phyloP scores from a whole-genome alignment of 2,888 invertebrate species.

The Dryomyza anilis region DNA sequence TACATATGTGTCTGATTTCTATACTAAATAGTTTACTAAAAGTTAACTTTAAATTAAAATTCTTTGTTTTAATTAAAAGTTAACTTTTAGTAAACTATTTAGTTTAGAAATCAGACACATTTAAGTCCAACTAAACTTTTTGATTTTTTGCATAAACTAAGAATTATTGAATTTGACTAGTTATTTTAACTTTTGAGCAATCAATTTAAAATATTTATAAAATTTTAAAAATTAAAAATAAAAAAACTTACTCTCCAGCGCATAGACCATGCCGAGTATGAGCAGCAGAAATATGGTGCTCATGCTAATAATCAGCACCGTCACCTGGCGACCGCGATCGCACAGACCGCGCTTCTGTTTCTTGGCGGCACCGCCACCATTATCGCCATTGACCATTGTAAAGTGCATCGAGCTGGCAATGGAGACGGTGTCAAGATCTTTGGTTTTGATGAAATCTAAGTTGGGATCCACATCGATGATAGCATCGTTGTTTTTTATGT shows the following conservation, averaged over 20 bases:
- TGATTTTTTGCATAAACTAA: too few relatives aligned
- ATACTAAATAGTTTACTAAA: too few relatives aligned
- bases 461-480: slow-evolving; percentile 57
- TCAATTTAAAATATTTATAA: not conserved
- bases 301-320: slow-evolving; percentile 82
- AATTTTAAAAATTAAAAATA: not conserved
- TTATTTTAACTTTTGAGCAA: too few relatives aligned
- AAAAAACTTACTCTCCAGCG: slow-evolving; percentile 78
- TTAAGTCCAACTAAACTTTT: too few relatives aligned
- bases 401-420: slow-evolving; percentile 87
- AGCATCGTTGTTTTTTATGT: slow-evolving; percentile 40
- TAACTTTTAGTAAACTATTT: too few relatives aligned
- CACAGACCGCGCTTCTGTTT: slow-evolving; percentile 74
- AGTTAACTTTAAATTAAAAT: too few relatives aligned
- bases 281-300: slow-evolving; percentile 80
- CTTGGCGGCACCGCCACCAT: slow-evolving; percentile 67
- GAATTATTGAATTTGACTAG: too few relatives aligned
- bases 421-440: slow-evolving; percentile 73
- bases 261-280: slow-evolving; percentile 79
- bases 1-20: too few relatives aligned
- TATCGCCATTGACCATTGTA: slow-evolving; percentile 81
- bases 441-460: slow-evolving; percentile 57
- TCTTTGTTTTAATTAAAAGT: too few relatives aligned
- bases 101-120: too few relatives aligned
- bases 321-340: slow-evolving; percentile 77